A percentile compares a stretch with the other conserved stretches of the same genome.
Conservation (phyloP, 1,140 invertebrate genomes). For the Arion vulgaris region DNA sequence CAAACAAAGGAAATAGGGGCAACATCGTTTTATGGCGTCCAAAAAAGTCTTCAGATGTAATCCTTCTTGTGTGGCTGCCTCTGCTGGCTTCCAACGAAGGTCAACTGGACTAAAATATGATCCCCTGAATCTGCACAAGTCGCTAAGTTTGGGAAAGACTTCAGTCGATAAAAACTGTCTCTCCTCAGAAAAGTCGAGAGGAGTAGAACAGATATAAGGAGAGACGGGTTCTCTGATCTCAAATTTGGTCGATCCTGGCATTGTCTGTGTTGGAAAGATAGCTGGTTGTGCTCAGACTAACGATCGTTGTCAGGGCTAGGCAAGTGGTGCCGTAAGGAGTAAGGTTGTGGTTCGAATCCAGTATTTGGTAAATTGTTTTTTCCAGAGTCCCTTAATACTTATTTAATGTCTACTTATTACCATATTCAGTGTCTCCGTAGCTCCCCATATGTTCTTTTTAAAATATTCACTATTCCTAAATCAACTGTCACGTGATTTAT, state of each 20-base stretch:
- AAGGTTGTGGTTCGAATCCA: too few species aligned
- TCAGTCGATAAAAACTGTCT: slow-evolving; percentile 55
- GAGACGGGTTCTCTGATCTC: slow-evolving; percentile 58
- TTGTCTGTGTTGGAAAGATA: not conserved
- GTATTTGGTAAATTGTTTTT: too few species aligned
- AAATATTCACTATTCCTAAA: too few species aligned
- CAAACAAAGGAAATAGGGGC: slow-evolving; percentile 69
- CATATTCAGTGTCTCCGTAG: too few species aligned
- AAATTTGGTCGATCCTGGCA: slow-evolving; percentile 39
- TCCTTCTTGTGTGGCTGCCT: slow-evolving; percentile 53
- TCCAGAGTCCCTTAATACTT: too few species aligned
- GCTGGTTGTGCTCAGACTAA: too few species aligned
- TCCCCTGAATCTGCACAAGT: slow-evolving; percentile 56
- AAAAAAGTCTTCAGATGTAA: slow-evolving; percentile 59
- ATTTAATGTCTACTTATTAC: too few species aligned
- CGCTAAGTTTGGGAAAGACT: slow-evolving; percentile 61
- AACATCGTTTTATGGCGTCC: slow-evolving; percentile 59
- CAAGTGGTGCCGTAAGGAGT: too few species aligned
- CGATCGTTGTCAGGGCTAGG: too few species aligned
- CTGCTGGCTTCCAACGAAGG: slow-evolving; percentile 57
- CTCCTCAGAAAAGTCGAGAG: slow-evolving; percentile 65
- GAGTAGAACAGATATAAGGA: slow-evolving; percentile 68
- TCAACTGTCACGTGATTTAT: too few species aligned
- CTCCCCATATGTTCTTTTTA: too few species aligned
- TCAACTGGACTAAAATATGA: slow-evolving; percentile 62